Evolutionary conservation across 2,888 invertebrate species (phyloP), one percentile per base, ranked within the genome.

Genomic region (Limulus polyphemus): DNA sequence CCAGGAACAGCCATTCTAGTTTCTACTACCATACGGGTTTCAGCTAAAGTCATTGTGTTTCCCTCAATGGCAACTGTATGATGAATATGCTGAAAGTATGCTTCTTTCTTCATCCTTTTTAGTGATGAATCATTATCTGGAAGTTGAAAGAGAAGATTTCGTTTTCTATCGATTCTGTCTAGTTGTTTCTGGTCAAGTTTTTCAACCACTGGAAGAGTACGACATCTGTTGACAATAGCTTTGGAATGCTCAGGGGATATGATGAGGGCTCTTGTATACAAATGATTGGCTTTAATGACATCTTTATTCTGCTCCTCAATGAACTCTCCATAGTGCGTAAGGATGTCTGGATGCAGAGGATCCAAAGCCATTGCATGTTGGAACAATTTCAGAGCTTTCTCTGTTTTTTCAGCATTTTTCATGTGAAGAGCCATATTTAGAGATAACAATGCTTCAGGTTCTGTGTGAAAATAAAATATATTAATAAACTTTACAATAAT

Each of bases 61-160:
- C 97, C 97, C 78, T 98, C 98, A 68, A 98, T 93, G 46, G 91
- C 97, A 17, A 93, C 94, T 0, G 95, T 93, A 74, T 98, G 97
- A 76, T 95, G 94, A 66, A 98, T 92, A 74, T 97, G 93, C 50
- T 74, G 72, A 69, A 74, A 76, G 69, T 77, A 78, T 3, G 75
- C 74, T 76, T 97, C 95, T 74, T 89, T 90, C 73, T 94, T 94
- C 5, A 92, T 88, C 72, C 90, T 82, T 59, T 90, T 81, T 69
- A 95, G 79, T 9, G 90, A 88, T 0, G 87, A 82, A 75, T 86
- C 86, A 52, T 82, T 82, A 67, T 88, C 85, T 16, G 93, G 90
- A 72, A 94, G 86, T 7, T 84, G 83, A 32, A 88, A 83, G 10
- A 97, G 79, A 16, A 17, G 82, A 73, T 90, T 86, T 62, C 91